Evolutionary conservation across 2,797 vertebrate genomes (phyloP).

Genomic region (Picus viridis): DNA sequence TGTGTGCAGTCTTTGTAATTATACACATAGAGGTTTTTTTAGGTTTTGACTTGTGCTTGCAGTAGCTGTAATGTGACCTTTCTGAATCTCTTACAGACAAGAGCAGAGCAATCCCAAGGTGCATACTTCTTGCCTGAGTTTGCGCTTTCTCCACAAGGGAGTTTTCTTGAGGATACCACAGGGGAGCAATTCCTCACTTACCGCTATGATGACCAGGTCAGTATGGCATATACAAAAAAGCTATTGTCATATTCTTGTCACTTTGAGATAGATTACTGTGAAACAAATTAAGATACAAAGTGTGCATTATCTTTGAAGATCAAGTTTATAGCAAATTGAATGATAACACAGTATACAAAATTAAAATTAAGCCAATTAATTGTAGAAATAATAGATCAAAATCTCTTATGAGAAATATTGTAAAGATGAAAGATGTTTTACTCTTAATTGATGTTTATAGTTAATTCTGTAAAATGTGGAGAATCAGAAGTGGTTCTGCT

Average conservation of each 20-base stretch:
- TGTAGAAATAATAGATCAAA: neutral
- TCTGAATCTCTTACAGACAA: constrained; percentile 75
- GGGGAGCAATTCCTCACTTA: constrained; percentile 92
- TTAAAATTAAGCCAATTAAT: neutral
- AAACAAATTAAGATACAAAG: neutral
- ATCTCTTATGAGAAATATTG: neutral
- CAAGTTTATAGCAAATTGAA: neutral
- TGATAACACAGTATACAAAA: neutral
- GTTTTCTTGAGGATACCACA: constrained; percentile 90
- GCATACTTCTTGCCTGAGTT: constrained; percentile 94
- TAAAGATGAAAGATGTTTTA: neutral
- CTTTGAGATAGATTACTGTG: neutral
- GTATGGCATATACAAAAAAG: constrained; percentile 2
- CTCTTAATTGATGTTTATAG: neutral
- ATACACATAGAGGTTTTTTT: neutral
- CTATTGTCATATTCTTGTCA: fast-evolving
- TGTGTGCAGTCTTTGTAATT: neutral
- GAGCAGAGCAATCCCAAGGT: constrained; percentile 82
- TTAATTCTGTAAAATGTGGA: neutral
- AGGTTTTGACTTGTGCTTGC: neutral
- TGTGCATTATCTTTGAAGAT: neutral
- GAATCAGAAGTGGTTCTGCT: neutral
- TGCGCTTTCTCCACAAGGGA: constrained; percentile 91
- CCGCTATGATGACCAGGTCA: constrained; percentile 91
- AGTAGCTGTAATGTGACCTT: neutral